A percentile compares a stretch with the other conserved stretches of the same genome.
Evolutionary conservation across 2,797 vertebrate species (phyloP).

Genomic region (Vireo griseus): DNA sequence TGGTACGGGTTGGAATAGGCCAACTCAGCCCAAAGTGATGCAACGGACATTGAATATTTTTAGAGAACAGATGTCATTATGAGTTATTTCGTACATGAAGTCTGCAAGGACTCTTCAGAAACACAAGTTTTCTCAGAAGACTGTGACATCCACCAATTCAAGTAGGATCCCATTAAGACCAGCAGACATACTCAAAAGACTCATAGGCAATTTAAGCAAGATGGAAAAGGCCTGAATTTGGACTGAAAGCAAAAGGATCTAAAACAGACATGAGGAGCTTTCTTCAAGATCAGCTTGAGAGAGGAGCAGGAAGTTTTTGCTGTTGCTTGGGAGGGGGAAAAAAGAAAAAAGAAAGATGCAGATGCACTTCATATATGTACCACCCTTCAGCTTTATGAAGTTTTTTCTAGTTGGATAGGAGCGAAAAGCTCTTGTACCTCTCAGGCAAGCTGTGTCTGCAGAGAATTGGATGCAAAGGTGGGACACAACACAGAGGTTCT

Average conservation of each 20-base stretch:
- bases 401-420: not conserved
- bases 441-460: not conserved
- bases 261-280: not conserved
- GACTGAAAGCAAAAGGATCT: not conserved
- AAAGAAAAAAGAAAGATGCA: not conserved
- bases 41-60: not conserved
- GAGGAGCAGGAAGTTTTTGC: not conserved
- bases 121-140: not conserved
- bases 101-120: not conserved
- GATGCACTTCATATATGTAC: not conserved
- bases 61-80: not conserved
- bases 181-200: not conserved
- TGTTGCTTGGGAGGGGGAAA: not conserved
- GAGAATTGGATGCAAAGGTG: not conserved
- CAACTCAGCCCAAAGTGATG: not conserved
- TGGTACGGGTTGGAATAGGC: not conserved
- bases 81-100: not conserved
- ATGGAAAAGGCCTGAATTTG: not conserved
- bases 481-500: not conserved
- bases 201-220: not conserved
- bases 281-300: fast-evolving
- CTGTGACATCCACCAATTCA: not conserved
- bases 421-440: not conserved
- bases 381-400: not conserved
- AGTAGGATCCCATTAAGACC: not conserved